Evolutionary conservation across 2,797 vertebrate species (phyloP).

Genomic region (Chaetodon trifasciatus): DNA sequence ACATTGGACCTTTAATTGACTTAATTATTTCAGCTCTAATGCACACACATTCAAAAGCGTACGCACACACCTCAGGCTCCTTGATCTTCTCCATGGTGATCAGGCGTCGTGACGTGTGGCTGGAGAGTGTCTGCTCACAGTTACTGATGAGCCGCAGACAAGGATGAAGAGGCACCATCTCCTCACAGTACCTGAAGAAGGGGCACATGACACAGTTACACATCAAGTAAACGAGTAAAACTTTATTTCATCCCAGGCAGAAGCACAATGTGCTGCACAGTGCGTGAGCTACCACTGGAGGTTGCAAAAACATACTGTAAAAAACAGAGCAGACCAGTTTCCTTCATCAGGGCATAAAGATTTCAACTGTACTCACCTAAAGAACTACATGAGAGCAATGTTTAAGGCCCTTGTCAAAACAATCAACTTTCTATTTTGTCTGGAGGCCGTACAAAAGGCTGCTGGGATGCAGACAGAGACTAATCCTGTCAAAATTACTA

Average conservation of each 20-base stretch:
- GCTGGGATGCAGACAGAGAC: constrained; percentile 26
- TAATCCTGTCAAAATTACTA: constrained; percentile 34
- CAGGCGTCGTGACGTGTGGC: constrained; percentile 94
- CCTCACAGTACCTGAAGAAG: constrained; percentile 90
- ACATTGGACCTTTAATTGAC: too few relatives aligned
- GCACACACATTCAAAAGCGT: background rate
- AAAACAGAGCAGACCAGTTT: background rate
- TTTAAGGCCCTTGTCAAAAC: constrained; percentile 11
- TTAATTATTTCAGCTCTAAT: background rate
- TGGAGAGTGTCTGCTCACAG: constrained; percentile 96
- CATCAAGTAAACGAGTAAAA: background rate
- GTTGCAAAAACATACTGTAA: too few relatives aligned
- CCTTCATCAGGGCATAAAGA: background rate
- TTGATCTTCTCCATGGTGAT: constrained; percentile 99
- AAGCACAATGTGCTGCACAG: too few relatives aligned
- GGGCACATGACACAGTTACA: background rate
- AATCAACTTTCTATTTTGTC: constrained; percentile 14
- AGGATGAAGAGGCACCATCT: constrained; percentile 92
- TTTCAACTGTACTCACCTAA: background rate
- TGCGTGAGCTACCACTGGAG: too few relatives aligned
- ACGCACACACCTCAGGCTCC: constrained; percentile 91
- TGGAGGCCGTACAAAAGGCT: constrained; percentile 23
- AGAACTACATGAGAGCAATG: constrained; percentile 18
- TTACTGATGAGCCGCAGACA: constrained; percentile 96
- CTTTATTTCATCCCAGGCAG: too few relatives aligned